Evolutionary conservation across 2,888 invertebrate genomes (phyloP), one percentile per base, ranked within the genome.

Genomic region (Stratiomys singularior): DNA sequence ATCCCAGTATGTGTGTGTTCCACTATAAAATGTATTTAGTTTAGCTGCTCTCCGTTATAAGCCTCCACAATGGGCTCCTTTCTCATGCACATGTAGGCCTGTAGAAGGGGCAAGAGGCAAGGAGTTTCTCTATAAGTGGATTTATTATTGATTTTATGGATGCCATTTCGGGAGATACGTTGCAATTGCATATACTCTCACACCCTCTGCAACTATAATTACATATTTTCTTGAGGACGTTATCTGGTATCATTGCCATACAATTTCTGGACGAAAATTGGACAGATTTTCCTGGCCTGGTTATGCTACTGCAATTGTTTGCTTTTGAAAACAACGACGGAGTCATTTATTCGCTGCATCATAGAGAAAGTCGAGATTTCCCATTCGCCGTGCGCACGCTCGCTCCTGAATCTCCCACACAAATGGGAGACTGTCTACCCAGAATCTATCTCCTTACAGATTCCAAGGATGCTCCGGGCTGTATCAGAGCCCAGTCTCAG

Each of bases 401-500:
- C 74, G 5, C 15, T 46, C 30, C 30, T 21, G n/a, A 58, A 23
- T 74, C 44, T 74, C 74, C 74, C 74, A 74, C 74, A 60, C 58
- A 74, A 15, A 72, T 25, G 18, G 56, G 56, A 37, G 30, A 37
- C 25, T 27, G 18, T 47, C 71, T 25, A 18, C 30, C 30, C n/a
- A 15, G 21, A 30, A 72, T 18, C 7, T 23, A 60, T 58, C 69
- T 69, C 37, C 30, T 27, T 25, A 7, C 74, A 37, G 60, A 23
- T 30, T 74, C 74, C 74, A 60, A 74, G 58, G 74, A 74, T 74
- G 74, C 74, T 74, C n/a, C 23, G 27, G 13, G n/a, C 74, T 60
- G 74, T 74, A 74, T 58, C 74, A 74, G 58, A 74, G 52, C 44
- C 60, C 74, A 74, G 74, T 74, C 58, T 58, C n/a, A 30, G 60